Percentiles rank a stretch among this genome's conserved stretches.
Evolutionary conservation across 2,113 vertebrate genomes (phyloP).

Genomic region (Engystomops pustulosus): DNA sequence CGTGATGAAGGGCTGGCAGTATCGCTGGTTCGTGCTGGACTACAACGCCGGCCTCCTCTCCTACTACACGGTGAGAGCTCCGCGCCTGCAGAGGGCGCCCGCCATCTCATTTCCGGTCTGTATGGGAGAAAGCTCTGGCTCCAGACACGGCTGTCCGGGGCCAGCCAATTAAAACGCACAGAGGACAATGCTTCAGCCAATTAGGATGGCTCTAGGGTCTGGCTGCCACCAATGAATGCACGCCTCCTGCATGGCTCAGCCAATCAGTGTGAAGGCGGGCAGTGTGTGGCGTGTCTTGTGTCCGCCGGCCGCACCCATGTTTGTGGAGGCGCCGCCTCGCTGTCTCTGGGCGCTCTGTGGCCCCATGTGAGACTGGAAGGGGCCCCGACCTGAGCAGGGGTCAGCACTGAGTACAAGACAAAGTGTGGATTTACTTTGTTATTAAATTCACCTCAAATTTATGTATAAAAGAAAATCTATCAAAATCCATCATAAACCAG

Average conservation of each 20-base stretch:
- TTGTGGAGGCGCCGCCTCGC: background rate
- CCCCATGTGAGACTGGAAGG: too few relatives aligned
- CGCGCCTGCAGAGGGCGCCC: background rate
- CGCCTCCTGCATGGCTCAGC: background rate
- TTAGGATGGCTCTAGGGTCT: background rate
- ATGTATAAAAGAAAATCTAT: too few relatives aligned
- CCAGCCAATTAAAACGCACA: conserved; percentile 65
- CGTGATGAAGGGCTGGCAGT: conserved; percentile 98
- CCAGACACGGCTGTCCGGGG: conserved; percentile 4
- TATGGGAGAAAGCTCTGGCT: background rate
- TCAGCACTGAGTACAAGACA: too few relatives aligned
- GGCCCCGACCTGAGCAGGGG: too few relatives aligned
- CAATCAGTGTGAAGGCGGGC: background rate
- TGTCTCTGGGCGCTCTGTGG: background rate
- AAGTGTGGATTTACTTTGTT: too few relatives aligned
- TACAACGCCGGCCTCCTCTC: conserved; percentile 95
- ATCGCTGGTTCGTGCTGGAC: conserved; percentile 97
- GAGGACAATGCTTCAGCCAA: conserved; percentile 58
- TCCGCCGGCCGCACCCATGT: background rate
- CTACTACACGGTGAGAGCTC: conserved; percentile 89
- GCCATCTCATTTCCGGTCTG: background rate
- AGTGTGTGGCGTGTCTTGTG: background rate
- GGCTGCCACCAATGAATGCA: conserved; percentile 61
- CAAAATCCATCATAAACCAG: too few relatives aligned
- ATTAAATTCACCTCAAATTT: too few relatives aligned